Conservation (phyloP, 2,113 vertebrate genomes). For the Carollia perspicillata region DNA sequence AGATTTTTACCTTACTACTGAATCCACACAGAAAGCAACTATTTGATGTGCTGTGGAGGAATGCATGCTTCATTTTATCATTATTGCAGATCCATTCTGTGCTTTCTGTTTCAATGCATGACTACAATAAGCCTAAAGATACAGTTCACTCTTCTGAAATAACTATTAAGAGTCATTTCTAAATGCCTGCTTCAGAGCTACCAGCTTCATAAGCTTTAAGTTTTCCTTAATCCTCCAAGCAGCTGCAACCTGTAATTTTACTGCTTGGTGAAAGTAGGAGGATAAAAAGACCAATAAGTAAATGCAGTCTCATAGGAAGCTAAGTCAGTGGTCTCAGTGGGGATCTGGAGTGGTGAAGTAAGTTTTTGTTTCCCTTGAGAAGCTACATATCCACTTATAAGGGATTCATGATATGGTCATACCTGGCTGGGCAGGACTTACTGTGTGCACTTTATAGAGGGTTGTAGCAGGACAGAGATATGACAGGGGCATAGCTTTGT, state of each 20-base stretch:
- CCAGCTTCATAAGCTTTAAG: conserved; percentile 43
- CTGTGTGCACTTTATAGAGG: neutral
- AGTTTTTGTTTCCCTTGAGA: conserved; percentile 41
- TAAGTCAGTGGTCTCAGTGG: neutral
- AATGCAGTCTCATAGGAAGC: conserved; percentile 12
- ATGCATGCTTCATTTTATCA: conserved; percentile 72
- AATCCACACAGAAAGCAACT: conserved; percentile 72
- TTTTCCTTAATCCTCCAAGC: conserved; percentile 58
- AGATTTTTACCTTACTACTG: conserved; percentile 74
- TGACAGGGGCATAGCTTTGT: conserved; percentile 1
- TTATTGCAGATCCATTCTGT: conserved; percentile 61
- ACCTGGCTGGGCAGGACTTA: neutral
- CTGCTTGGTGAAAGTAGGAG: neutral
- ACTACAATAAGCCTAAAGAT: conserved; percentile 70
- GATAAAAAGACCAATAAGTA: neutral
- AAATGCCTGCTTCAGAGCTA: conserved; percentile 72
- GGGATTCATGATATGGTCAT: conserved; percentile 13
- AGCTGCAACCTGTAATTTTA: conserved; percentile 26
- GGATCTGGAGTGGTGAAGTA: neutral
- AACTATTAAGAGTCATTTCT: conserved; percentile 75
- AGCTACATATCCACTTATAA: neutral
- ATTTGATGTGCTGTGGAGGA: conserved; percentile 51
- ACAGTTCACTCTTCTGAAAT: conserved; percentile 69
- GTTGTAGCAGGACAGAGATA: neutral
- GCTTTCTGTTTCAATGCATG: conserved; percentile 70